These are phyloP conservation scores for Phragmatobia fuliginosa DNA, from an alignment of 2,888 invertebrate species.

Conservation along the genomic window DNA sequence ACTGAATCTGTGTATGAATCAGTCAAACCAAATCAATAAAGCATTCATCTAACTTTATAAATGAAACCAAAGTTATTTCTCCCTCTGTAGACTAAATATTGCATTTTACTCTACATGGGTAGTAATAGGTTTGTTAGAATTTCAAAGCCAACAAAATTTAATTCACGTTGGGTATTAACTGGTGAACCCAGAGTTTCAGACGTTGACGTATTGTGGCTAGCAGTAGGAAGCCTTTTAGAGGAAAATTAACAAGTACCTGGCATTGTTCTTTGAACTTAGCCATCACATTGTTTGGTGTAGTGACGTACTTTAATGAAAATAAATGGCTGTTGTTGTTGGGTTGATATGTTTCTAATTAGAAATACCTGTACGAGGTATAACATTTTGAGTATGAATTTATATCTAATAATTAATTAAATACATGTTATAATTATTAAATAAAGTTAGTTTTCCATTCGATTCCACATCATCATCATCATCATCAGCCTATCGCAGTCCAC, in stretches of 20 bases:
- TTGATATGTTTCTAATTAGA: not conserved
- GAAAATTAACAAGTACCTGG: conserved; percentile 12
- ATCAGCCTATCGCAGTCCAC: too few relatives aligned
- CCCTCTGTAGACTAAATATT: not conserved
- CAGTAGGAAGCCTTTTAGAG: conserved; percentile 5
- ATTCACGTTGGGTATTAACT: conserved; percentile 23
- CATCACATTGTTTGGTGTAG: not conserved
- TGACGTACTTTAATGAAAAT: conserved; percentile 2
- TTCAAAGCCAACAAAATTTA: conserved; percentile 20
- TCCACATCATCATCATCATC: too few relatives aligned
- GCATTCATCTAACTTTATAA: not conserved
- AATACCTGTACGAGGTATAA: not conserved
- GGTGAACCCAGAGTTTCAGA: conserved; percentile 13
- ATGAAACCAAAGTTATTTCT: not conserved
- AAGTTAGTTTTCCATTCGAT: too few relatives aligned
- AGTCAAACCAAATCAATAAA: not conserved
- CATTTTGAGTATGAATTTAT: too few relatives aligned
- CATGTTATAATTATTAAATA: too few relatives aligned
- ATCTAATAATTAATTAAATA: too few relatives aligned
- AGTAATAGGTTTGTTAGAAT: too few relatives aligned
- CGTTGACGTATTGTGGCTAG: conserved; percentile 24
- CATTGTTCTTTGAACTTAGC: conserved; percentile 10
- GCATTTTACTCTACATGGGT: too few relatives aligned
- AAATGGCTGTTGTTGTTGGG: not conserved
- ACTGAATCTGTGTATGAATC: not conserved